A percentile compares a stretch with the other conserved stretches of the same genome.
phyloP scores from a whole-genome alignment of 1,140 invertebrate species.

The Palaemon carinicauda region DNA sequence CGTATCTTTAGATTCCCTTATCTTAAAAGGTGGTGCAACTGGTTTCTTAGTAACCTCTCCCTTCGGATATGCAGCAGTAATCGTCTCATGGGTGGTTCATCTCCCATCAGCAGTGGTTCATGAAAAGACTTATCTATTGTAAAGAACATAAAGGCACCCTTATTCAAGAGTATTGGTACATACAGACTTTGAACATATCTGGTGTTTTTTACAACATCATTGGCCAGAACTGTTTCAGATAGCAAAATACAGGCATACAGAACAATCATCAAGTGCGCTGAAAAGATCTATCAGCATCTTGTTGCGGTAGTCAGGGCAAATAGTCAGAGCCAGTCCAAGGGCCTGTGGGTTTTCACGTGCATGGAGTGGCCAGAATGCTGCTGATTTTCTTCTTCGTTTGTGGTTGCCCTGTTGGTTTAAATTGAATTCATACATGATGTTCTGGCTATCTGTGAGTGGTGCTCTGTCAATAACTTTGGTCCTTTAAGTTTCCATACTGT shows the following conservation, averaged over 20 bases:
- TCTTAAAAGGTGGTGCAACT: neutral
- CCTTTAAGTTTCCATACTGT: no score
- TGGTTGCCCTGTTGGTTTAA: no score
- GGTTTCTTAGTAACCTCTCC: neutral
- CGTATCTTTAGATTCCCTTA: neutral
- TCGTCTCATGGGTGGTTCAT: slow-evolving; percentile 32
- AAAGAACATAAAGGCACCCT: slow-evolving; percentile 50
- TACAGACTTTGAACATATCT: slow-evolving; percentile 13
- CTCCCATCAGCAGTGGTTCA: slow-evolving; percentile 42
- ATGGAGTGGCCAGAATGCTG: no score
- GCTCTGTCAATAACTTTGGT: no score
- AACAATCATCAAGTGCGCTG: slow-evolving; percentile 28
- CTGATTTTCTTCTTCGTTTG: neutral
- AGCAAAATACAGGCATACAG: slow-evolving; percentile 9
- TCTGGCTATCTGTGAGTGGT: no score
- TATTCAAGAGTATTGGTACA: slow-evolving; percentile 55
- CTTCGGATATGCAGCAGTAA: slow-evolving; percentile 35
- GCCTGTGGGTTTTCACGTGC: no score
- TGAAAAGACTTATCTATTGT: slow-evolving; percentile 53
- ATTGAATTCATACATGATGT: no score
- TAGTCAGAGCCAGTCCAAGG: no score
- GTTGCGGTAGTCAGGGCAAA: no score
- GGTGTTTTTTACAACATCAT: slow-evolving; percentile 49
- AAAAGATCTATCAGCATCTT: no score
- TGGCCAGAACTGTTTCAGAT: slow-evolving; percentile 50